A percentile compares a stretch with the other conserved stretches of the same genome.
Conservation (phyloP, 35 echinoderm and acorn worm genomes). For the Holothuria glaberrima region DNA sequence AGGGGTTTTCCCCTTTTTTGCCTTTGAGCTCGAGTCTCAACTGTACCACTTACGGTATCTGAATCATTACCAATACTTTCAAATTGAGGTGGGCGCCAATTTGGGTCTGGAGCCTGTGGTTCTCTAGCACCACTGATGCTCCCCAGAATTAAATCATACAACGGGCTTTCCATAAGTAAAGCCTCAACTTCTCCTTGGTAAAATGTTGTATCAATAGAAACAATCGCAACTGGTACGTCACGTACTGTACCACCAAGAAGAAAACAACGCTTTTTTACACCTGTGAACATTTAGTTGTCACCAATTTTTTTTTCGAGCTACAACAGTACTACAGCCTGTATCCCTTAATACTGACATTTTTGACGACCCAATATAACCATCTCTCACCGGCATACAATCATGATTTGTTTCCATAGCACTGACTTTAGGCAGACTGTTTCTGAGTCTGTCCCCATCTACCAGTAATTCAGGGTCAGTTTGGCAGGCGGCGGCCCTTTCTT, state of each 20-base stretch:
- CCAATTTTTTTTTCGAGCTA: conserved; percentile 1
- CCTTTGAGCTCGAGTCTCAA: too few species aligned
- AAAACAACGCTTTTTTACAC: conserved; percentile 1
- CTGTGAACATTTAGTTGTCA: neutral
- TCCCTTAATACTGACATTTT: neutral
- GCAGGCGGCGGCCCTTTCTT: too few species aligned
- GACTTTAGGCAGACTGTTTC: too few species aligned
- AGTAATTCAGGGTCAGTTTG: neutral
- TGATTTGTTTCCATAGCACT: neutral
- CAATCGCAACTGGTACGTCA: conserved; percentile 15
- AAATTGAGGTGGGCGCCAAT: too few species aligned
- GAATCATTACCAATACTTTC: too few species aligned
- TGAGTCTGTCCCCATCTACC: neutral
- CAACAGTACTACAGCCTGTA: conserved; percentile 32
- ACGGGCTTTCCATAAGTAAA: conserved; percentile 12
- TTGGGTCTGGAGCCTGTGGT: conserved; percentile 21
- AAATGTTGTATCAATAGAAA: conserved; percentile 48
- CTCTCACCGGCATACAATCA: too few species aligned
- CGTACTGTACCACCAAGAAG: conserved; percentile 52
- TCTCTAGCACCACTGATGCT: conserved; percentile 46
- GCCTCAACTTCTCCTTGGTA: conserved; percentile 32
- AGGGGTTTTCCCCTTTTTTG: too few species aligned
- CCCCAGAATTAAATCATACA: conserved; percentile 54
- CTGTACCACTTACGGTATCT: too few species aligned
- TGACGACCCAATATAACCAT: conserved; percentile 5